phyloP scores from a whole-genome alignment of 2,888 invertebrate species.

The Scaptomyza caliginosa region DNA sequence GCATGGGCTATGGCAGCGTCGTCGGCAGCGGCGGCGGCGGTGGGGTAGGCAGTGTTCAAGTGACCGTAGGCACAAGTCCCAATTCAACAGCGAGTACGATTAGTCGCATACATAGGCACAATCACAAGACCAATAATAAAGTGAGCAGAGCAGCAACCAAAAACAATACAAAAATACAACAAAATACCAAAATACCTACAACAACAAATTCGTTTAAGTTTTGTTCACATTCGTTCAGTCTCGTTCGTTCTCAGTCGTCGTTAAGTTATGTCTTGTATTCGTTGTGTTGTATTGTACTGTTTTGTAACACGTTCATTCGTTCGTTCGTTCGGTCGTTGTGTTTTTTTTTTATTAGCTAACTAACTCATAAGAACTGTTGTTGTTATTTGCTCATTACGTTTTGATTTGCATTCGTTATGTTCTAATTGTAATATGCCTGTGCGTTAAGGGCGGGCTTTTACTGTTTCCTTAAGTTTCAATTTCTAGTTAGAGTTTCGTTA shows the following conservation, averaged over 20 bases:
- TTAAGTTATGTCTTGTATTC: conserved; percentile 18
- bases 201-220: conserved; percentile 32
- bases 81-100: conserved; percentile 83
- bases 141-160: conserved; percentile 79
- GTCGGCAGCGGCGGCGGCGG: conserved; percentile 61
- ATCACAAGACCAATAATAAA: conserved; percentile 82
- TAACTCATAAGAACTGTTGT: conserved; percentile 4
- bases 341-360: conserved; percentile 14
- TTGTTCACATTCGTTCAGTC: conserved; percentile 37
- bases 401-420: background rate
- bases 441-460: conserved; percentile 20
- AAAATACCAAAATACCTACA: background rate
- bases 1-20: conserved; percentile 70
- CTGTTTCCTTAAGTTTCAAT: conserved; percentile 17
- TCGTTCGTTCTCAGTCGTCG: conserved; percentile 21
- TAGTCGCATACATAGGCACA: conserved; percentile 83
- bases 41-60: conserved; percentile 83
- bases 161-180: background rate
- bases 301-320: conserved; percentile 13
- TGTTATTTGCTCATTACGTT: conserved; percentile 9
- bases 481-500: conserved; percentile 2
- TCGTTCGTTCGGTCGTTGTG: conserved; percentile 1
- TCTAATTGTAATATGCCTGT: conserved; percentile 8
- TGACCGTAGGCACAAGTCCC: conserved; percentile 83
- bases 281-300: conserved; percentile 10